Conservation (phyloP, 2,888 invertebrate genomes). For the Lucinisca nassula region DNA sequence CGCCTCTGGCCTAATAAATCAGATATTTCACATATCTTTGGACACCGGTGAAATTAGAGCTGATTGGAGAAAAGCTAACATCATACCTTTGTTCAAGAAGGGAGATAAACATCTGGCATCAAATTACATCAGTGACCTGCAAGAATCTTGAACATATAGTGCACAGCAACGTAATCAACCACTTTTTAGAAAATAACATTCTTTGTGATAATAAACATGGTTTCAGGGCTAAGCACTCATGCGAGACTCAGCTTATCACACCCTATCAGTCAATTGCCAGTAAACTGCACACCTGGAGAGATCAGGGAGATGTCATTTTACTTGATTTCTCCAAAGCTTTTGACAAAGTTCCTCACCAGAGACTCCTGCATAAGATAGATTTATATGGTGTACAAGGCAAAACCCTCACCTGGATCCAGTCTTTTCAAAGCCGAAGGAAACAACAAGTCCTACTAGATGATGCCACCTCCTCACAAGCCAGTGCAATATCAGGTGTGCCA, state of each 20-base stretch:
- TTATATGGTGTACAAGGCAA: not conserved
- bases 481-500: not conserved
- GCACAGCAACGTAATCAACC: not conserved
- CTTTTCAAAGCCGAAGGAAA: not conserved
- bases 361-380: conserved; percentile 1
- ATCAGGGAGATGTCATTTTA: not conserved
- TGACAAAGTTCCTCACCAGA: not conserved
- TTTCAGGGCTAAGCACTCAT: not conserved
- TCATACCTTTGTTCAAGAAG: no score
- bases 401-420: not conserved
- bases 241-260: not conserved
- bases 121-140: not conserved
- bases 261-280: no score
- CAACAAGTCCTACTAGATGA: not conserved
- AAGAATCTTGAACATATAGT: not conserved
- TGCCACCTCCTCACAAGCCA: not conserved
- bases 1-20: no score
- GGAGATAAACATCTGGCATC: no score
- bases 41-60: no score
- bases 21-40: no score
- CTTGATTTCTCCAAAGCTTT: not conserved
- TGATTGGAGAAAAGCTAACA: no score
- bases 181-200: not conserved
- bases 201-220: not conserved
- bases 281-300: not conserved